Percentiles rank a stretch among this genome's conserved stretches.
phyloP scores from a whole-genome alignment of 2,797 vertebrate species.

The Lagocephalus sceleratus region DNA sequence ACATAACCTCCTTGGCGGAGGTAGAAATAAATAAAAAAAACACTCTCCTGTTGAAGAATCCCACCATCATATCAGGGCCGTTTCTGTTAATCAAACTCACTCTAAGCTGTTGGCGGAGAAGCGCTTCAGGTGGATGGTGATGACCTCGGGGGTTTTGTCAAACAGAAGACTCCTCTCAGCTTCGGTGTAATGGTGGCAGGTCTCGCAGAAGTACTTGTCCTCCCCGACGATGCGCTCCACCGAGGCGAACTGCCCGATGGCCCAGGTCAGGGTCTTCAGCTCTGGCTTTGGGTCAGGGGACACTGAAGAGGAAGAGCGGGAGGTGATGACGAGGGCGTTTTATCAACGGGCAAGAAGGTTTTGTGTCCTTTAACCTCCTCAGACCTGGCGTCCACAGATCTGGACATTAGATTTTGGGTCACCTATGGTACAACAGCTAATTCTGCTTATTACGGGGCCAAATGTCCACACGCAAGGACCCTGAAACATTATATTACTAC shows the following conservation, averaged over 20 bases:
- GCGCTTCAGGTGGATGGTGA: conserved; percentile 98
- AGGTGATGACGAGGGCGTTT: neutral
- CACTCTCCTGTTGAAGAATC: too few species aligned
- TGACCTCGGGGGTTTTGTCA: conserved; percentile 94
- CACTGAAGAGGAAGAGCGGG: conserved; percentile 67
- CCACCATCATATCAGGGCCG: too few species aligned
- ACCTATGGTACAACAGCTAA: too few species aligned
- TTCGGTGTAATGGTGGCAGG: conserved; percentile 94
- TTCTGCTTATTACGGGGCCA: too few species aligned
- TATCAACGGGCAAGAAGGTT: too few species aligned
- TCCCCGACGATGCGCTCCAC: conserved; percentile 97
- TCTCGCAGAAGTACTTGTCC: conserved; percentile 99
- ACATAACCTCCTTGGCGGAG: too few species aligned
- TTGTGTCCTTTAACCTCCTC: too few species aligned
- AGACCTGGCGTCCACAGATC: too few species aligned
- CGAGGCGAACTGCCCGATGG: conserved; percentile 95
- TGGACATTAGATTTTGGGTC: too few species aligned
- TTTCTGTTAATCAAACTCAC: conserved; percentile 64
- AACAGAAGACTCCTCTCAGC: conserved; percentile 96
- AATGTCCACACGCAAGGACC: too few species aligned
- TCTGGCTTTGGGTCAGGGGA: conserved; percentile 95
- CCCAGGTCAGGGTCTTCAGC: conserved; percentile 93
- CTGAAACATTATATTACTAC: too few species aligned
- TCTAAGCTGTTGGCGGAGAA: conserved; percentile 93
- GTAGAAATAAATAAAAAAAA: too few species aligned